These are phyloP conservation scores for Stigmatopora nigra DNA, from an alignment of 2,113 vertebrate species.

Conservation along the genomic window DNA sequence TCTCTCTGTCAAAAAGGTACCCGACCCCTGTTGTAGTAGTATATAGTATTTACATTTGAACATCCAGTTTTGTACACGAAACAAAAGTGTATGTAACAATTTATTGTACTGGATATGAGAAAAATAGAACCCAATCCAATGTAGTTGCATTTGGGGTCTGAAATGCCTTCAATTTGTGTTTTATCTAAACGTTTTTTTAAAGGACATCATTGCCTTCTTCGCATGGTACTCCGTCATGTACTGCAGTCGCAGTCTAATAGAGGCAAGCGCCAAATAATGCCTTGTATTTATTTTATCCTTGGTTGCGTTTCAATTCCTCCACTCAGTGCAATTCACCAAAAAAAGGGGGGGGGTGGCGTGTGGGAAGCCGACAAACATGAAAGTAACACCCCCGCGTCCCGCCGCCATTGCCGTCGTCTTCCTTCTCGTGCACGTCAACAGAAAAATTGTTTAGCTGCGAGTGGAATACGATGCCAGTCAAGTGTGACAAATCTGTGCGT, in stretches of 20 bases:
- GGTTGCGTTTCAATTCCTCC: constrained; percentile 3
- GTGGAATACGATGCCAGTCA: constrained; percentile 45
- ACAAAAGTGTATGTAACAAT: too few relatives aligned
- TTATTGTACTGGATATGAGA: too few relatives aligned
- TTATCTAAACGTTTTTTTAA: neutral
- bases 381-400: neutral
- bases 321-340: neutral
- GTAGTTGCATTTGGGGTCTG: neutral
- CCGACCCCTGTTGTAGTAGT: too few relatives aligned
- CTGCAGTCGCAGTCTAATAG: neutral
- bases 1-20: too few relatives aligned
- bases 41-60: too few relatives aligned
- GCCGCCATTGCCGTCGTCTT: neutral
- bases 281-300: neutral
- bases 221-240: neutral
- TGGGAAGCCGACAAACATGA: constrained; percentile 3
- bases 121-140: too few relatives aligned
- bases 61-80: too few relatives aligned
- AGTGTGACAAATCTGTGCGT: constrained; percentile 48
- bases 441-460: constrained; percentile 49
- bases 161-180: neutral
- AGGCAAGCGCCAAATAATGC: neutral
- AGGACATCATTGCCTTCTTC: neutral
- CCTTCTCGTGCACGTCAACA: constrained; percentile 47
- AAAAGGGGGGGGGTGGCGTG: neutral